Evolutionary conservation across 2,113 vertebrate genomes (phyloP).

Genomic region (Felis chaus): DNA sequence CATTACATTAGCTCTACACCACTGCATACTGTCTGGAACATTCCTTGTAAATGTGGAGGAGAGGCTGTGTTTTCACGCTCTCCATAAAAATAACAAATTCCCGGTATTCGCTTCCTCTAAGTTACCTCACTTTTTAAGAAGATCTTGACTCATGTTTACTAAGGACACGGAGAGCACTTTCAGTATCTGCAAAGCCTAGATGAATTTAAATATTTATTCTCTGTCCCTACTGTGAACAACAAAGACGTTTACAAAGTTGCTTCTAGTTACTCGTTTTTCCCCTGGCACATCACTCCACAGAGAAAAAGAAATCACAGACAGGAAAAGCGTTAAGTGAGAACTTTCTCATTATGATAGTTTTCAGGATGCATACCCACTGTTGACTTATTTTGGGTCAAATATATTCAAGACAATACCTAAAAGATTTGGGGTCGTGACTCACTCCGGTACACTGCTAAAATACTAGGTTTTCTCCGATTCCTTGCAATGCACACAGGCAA

Average conservation of each 20-base stretch:
- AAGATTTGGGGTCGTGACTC: background rate
- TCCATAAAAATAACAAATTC: background rate
- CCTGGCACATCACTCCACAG: background rate
- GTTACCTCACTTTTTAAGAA: background rate
- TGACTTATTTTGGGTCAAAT: background rate
- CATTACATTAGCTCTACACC: background rate
- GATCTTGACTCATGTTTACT: background rate
- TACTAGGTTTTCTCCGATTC: background rate
- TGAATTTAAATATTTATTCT: background rate
- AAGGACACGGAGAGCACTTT: background rate
- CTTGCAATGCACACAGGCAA: background rate
- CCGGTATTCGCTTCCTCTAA: background rate
- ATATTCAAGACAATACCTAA: background rate
- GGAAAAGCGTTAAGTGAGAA: background rate
- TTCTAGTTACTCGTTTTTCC: background rate
- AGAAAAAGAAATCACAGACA: background rate
- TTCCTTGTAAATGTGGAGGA: background rate
- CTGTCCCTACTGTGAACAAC: slow-evolving; percentile 64
- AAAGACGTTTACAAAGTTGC: background rate
- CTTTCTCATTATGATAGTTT: background rate
- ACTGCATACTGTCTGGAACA: background rate
- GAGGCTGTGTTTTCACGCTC: background rate
- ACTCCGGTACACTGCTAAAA: background rate
- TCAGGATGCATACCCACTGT: background rate
- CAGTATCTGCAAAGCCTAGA: background rate